Conservation (phyloP, 2,888 invertebrate species). For the Stenodema calcarata region DNA sequence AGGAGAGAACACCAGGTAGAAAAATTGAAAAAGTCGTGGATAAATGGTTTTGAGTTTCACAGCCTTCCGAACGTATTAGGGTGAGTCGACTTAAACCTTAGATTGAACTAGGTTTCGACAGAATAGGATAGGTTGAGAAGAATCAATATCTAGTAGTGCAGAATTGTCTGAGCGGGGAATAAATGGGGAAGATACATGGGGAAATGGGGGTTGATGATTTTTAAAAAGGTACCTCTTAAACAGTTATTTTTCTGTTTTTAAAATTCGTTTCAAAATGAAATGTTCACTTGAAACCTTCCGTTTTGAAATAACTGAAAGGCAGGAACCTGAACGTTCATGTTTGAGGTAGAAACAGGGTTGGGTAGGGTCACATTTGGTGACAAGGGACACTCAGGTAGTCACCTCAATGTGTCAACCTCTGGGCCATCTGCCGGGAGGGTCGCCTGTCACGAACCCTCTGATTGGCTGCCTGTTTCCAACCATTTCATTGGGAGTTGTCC, state of each 20-base stretch:
- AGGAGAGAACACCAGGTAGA: slow-evolving; percentile 5
- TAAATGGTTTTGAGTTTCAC: slow-evolving; percentile 27
- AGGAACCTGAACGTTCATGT: not conserved
- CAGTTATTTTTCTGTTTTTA: no score
- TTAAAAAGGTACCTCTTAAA: no score
- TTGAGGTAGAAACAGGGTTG: not conserved
- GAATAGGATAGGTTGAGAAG: not conserved
- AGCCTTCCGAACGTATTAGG: not conserved
- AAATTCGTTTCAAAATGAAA: no score
- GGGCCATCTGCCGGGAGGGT: not conserved
- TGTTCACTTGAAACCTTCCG: no score
- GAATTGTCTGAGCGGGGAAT: no score
- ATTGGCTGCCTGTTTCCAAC: not conserved
- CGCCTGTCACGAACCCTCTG: not conserved
- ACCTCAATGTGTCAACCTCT: not conserved
- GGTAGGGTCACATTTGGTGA: not conserved
- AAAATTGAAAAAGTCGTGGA: not conserved
- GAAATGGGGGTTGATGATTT: no score
- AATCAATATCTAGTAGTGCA: not conserved
- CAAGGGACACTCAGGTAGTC: not conserved
- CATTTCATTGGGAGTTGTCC: not conserved
- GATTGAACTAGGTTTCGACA: not conserved
- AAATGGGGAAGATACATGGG: not conserved
- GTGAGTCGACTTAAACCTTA: not conserved
- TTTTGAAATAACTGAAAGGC: no score